Percentiles rank a stretch among this genome's conserved stretches.
Conservation (phyloP, 2,888 invertebrate species). For the Tuberolachnus salignus region DNA sequence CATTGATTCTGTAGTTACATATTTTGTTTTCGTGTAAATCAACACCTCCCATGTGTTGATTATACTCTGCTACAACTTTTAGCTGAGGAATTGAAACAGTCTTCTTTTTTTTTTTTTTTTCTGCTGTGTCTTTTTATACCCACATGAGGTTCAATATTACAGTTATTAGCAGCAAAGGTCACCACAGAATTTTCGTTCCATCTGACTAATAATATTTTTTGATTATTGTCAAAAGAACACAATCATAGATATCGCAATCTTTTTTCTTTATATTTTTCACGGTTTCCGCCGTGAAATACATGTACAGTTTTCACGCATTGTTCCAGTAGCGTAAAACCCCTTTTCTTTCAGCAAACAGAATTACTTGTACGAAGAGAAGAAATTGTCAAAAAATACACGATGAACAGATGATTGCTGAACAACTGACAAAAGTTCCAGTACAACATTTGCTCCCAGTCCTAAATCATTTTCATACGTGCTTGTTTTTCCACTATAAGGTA, state of each 20-base stretch:
- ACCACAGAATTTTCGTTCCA: slow-evolving; percentile 57
- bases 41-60: slow-evolving; percentile 57
- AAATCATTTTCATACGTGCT: slow-evolving; percentile 9
- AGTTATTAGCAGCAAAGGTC: slow-evolving; percentile 50
- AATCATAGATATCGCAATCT: slow-evolving; percentile 51
- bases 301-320: no score
- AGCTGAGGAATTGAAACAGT: slow-evolving; percentile 46
- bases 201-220: slow-evolving; percentile 48
- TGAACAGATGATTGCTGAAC: slow-evolving; percentile 13
- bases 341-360: slow-evolving; percentile 57
- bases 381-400: slow-evolving; percentile 32
- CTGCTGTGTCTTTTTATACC: slow-evolving; percentile 3
- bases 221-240: slow-evolving; percentile 24
- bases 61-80: slow-evolving; percentile 45
- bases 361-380: slow-evolving; percentile 40
- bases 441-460: slow-evolving; percentile 27
- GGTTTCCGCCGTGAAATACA: no score
- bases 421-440: slow-evolving; percentile 26
- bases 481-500: slow-evolving; percentile 37
- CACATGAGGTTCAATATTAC: slow-evolving; percentile 6
- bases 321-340: slow-evolving; percentile 59
- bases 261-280: slow-evolving; percentile 57
- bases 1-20: slow-evolving; percentile 53
- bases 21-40: slow-evolving; percentile 58
- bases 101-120: no score